Conservation (phyloP, 2,113 vertebrate genomes). For the Scopus umbretta region DNA sequence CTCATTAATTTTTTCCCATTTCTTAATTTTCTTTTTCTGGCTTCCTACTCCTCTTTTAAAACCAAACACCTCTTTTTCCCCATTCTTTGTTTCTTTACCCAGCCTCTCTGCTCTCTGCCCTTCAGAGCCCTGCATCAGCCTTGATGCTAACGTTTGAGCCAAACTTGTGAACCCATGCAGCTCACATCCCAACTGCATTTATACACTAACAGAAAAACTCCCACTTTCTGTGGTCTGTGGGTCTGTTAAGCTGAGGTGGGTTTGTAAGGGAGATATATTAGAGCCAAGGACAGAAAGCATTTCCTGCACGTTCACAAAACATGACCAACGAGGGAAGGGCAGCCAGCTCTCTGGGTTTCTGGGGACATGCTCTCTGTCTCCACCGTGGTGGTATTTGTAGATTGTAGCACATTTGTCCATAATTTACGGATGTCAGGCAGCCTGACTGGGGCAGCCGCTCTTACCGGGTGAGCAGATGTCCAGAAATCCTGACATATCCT, state of each 20-base stretch:
- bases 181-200: neutral
- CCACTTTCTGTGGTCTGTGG: neutral
- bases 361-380: neutral
- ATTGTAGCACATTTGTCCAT: neutral
- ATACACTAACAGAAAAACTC: neutral
- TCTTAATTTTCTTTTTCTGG: neutral
- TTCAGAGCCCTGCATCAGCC: neutral
- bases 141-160: neutral
- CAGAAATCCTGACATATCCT: conserved; percentile 4
- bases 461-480: conserved; percentile 28
- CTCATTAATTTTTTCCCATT: neutral
- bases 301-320: neutral
- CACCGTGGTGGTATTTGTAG: accelerated
- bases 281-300: neutral
- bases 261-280: neutral
- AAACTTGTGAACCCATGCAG: neutral
- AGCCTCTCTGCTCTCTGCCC: neutral
- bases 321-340: neutral
- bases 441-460: neutral
- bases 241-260: neutral
- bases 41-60: neutral
- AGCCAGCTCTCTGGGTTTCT: neutral
- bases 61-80: neutral
- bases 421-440: conserved; percentile 17
- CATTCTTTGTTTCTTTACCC: neutral